Conservation (phyloP, 2,888 invertebrate species). For the Hypomecis punctinalis region DNA sequence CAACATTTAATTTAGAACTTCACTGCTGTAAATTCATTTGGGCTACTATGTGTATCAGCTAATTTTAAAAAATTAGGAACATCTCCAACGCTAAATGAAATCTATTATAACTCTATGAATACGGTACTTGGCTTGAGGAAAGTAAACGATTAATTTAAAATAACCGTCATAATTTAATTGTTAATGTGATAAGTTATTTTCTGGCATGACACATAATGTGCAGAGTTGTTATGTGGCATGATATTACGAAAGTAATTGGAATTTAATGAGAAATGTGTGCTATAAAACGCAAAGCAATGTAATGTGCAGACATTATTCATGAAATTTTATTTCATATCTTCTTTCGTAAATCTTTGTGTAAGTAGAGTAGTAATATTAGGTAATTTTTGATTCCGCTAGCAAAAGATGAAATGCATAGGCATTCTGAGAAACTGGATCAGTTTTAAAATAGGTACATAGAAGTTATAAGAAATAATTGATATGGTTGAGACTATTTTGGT, state of each 20-base stretch:
- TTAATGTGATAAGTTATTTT: no score
- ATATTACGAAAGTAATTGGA: not conserved
- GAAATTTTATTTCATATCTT: no score
- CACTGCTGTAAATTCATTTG: not conserved
- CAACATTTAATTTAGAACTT: conserved; percentile 11
- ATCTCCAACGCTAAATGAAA: not conserved
- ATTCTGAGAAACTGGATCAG: no score
- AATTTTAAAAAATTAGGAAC: not conserved
- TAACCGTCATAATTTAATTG: conserved; percentile 1
- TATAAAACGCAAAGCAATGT: no score
- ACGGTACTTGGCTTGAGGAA: not conserved
- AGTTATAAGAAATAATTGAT: no score
- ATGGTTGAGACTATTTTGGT: no score
- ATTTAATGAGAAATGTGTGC: not conserved
- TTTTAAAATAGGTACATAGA: no score
- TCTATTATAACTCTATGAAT: not conserved
- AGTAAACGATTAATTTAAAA: conserved; percentile 7
- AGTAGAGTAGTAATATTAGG: no score
- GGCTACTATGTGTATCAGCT: not conserved
- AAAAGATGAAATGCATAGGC: no score
- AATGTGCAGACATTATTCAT: no score
- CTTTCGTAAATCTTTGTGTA: no score
- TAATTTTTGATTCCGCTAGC: no score
- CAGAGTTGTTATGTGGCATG: not conserved
- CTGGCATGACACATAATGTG: not conserved